Evolutionary conservation across 1,140 invertebrate genomes (phyloP).

Genomic region (Drosophila truncata): DNA sequence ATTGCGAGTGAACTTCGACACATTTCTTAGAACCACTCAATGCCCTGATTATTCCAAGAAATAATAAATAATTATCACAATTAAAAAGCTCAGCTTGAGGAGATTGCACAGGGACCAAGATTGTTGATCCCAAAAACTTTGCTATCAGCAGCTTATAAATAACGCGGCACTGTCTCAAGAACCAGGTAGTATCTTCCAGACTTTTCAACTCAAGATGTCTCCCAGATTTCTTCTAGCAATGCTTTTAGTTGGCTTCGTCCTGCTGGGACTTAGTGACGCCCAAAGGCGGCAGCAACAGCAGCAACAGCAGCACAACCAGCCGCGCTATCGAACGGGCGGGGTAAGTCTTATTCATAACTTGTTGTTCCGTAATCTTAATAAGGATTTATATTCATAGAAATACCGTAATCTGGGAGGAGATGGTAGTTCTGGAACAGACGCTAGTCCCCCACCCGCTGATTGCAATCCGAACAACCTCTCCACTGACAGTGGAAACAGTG

Average conservation of each 20-base stretch:
- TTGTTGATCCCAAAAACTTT: not conserved
- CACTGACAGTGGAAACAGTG: not conserved
- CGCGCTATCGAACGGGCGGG: not conserved
- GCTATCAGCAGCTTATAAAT: slow-evolving; percentile 2
- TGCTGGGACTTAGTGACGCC: not conserved
- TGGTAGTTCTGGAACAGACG: not conserved
- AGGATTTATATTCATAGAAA: not conserved
- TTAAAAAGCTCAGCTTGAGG: not conserved
- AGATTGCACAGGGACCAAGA: not conserved
- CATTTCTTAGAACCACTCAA: too few relatives aligned
- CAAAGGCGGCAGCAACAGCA: not conserved
- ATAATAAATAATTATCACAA: not conserved
- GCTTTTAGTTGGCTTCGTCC: not conserved
- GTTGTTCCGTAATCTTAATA: not conserved
- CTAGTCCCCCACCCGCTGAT: not conserved
- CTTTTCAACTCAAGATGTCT: not conserved
- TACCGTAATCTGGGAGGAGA: not conserved
- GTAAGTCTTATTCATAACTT: not conserved
- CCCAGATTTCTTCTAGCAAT: not conserved
- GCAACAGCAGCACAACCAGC: too few relatives aligned
- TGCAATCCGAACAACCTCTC: slow-evolving; percentile 1
- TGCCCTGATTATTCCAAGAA: not conserved
- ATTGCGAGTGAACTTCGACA: too few relatives aligned
- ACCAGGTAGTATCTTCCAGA: not conserved
- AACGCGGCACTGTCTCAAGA: not conserved